These are phyloP conservation scores for Drosophila acutilabella DNA, from an alignment of 2,888 invertebrate species.

Conservation along the genomic window DNA sequence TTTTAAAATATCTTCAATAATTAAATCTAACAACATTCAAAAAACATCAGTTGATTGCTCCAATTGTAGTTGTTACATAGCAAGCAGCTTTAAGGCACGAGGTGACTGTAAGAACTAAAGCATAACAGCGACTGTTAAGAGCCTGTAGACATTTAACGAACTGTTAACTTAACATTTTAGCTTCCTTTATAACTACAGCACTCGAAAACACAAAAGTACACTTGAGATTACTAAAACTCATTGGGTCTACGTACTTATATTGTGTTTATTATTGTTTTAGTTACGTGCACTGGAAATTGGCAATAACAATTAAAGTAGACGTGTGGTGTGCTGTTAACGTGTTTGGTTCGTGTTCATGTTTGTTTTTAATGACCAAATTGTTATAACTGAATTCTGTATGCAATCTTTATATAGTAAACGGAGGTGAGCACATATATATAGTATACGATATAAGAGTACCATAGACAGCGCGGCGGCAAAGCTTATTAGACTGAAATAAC, in stretches of 20 bases:
- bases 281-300: constrained; percentile 23
- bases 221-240: no score
- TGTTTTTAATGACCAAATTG: constrained; percentile 14
- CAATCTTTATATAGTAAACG: constrained; percentile 1
- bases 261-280: constrained; percentile 2
- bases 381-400: constrained; percentile 6
- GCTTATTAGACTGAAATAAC: constrained; percentile 60
- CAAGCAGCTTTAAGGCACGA: no score
- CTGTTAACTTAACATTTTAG: not conserved
- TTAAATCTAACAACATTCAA: no score
- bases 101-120: not conserved
- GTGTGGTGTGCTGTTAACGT: constrained; percentile 12
- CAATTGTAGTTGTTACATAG: no score
- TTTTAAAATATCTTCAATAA: no score
- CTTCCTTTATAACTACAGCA: not conserved
- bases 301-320: constrained; percentile 25
- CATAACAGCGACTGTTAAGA: not conserved
- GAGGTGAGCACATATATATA: constrained; percentile 4
- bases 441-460: constrained; percentile 7
- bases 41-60: no score
- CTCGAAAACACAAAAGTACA: not conserved
- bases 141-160: not conserved
- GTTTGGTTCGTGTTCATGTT: constrained; percentile 19
- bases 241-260: no score
- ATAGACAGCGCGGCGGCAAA: constrained; percentile 68